Conservation (phyloP, 2,113 vertebrate species). For the Phocoena sinus region DNA sequence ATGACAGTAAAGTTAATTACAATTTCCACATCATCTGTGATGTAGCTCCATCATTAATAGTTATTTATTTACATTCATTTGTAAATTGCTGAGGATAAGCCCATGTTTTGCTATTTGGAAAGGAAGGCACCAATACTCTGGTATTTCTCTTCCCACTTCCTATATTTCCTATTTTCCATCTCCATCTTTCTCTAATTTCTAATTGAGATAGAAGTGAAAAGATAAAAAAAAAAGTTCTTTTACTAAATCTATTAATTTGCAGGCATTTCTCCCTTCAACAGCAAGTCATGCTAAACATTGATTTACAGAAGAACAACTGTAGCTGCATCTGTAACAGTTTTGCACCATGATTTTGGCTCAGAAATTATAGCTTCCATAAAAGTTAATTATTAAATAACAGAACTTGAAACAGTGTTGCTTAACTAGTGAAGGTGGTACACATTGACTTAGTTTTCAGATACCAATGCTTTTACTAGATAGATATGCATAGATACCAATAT, state of each 20-base stretch:
- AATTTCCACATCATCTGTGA: not conserved
- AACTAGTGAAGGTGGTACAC: slow-evolving; percentile 41
- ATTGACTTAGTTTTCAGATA: not conserved
- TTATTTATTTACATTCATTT: not conserved
- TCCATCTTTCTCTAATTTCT: not conserved
- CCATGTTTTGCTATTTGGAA: not conserved
- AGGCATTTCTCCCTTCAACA: not conserved
- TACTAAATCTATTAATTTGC: not conserved
- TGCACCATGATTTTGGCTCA: slow-evolving; percentile 20
- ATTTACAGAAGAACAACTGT: not conserved
- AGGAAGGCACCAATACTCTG: not conserved
- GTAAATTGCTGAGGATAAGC: not conserved
- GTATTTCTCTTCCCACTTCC: not conserved
- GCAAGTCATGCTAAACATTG: slow-evolving; percentile 9
- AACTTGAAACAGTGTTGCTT: slow-evolving; percentile 24
- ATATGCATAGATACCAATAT: not conserved
- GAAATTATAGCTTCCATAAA: slow-evolving; percentile 28
- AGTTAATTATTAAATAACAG: slow-evolving; percentile 45
- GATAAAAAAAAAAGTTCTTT: not conserved
- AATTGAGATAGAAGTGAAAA: not conserved
- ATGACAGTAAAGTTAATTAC: not conserved
- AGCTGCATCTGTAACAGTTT: not conserved
- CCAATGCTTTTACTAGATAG: not conserved
- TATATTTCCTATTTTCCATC: not conserved
- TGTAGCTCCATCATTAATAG: not conserved